These are phyloP conservation scores for Xylocampa areola DNA, from an alignment of 2,888 invertebrate species.

Conservation along the genomic window DNA sequence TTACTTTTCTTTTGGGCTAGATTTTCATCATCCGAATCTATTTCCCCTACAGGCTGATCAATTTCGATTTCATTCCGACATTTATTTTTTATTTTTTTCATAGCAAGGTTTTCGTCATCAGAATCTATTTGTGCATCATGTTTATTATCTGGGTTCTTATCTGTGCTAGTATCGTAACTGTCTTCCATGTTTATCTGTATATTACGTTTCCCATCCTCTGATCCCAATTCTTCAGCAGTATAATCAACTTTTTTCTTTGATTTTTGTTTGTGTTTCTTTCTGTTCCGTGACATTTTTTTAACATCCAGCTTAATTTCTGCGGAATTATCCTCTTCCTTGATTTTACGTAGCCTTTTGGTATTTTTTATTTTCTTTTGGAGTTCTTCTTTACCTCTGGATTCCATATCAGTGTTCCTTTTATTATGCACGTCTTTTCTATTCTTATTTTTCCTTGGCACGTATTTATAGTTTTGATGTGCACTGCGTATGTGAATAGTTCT, in stretches of 20 bases:
- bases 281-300: neutral
- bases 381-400: neutral
- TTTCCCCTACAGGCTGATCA: too few relatives aligned
- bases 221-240: neutral
- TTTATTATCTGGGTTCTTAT: neutral
- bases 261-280: neutral
- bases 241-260: neutral
- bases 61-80: too few relatives aligned
- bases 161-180: neutral
- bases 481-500: conserved; percentile 33
- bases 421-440: neutral
- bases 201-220: neutral
- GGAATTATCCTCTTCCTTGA: neutral
- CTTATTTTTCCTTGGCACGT: conserved; percentile 1
- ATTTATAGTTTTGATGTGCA: conserved; percentile 33
- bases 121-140: neutral
- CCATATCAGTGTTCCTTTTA: conserved; percentile 11
- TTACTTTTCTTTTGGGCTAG: too few relatives aligned
- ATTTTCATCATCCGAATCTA: too few relatives aligned
- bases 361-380: neutral
- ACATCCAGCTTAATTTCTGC: neutral
- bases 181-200: neutral
- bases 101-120: neutral
- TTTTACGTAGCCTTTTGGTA: neutral
- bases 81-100: neutral